phyloP scores from a whole-genome alignment of 2,797 vertebrate genomes.

The Gobio occitaniae region DNA sequence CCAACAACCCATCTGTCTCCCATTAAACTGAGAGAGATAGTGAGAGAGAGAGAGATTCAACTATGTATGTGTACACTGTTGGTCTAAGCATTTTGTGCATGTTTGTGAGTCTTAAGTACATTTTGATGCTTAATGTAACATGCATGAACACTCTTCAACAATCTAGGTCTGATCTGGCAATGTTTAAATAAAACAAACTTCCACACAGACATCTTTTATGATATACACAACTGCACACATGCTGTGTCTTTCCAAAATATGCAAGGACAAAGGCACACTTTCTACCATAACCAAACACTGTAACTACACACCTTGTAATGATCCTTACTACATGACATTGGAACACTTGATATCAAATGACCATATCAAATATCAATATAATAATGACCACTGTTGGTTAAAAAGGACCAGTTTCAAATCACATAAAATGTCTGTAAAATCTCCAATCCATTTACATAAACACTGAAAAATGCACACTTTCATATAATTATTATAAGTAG shows the following conservation, averaged over 20 bases:
- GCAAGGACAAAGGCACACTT: background rate
- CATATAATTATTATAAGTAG: too few relatives aligned
- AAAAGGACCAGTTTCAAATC: background rate
- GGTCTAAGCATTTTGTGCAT: background rate
- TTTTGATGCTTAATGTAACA: conserved; percentile 10
- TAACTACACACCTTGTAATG: background rate
- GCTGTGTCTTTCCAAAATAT: background rate
- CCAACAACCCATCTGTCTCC: conserved; percentile 38
- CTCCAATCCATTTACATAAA: background rate
- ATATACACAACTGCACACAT: background rate
- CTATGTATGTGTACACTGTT: background rate
- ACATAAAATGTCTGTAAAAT: background rate
- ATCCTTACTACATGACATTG: background rate
- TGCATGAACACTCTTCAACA: background rate
- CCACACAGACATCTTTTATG: background rate
- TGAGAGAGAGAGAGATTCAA: background rate
- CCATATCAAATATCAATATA: background rate
- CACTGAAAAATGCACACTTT: background rate
- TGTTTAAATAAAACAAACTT: background rate
- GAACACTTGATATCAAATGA: background rate
- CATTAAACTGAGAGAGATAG: conserved; percentile 37
- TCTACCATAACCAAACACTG: background rate
- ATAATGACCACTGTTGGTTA: background rate
- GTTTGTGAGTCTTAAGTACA: background rate
- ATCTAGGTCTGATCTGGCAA: background rate